These are phyloP conservation scores for Phrynocephalus versicolor DNA, from an alignment of 2,113 vertebrate genomes.

Conservation along the genomic window DNA sequence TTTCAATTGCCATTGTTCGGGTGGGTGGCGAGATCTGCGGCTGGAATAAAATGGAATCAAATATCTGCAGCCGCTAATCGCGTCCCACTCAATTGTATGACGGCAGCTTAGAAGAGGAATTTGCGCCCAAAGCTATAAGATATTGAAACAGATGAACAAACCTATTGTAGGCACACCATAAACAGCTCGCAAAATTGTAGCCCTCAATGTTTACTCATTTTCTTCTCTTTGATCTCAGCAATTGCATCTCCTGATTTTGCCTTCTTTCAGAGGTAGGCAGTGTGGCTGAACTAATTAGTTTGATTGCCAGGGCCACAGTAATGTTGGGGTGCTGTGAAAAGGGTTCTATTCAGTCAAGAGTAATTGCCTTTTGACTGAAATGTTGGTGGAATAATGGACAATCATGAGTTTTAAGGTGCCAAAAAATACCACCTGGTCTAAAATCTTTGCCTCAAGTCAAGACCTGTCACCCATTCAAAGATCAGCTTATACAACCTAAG, in stretches of 20 bases:
- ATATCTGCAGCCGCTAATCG: constrained; percentile 40
- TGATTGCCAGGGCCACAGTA: background rate
- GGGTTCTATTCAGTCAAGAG: too few species aligned
- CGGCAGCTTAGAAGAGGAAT: constrained; percentile 7
- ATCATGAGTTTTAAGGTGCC: background rate
- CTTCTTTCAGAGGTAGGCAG: constrained; percentile 11
- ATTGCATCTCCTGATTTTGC: constrained; percentile 22
- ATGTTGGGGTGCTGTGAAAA: background rate
- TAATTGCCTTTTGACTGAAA: background rate
- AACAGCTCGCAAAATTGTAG: constrained; percentile 10
- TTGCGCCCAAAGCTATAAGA: constrained; percentile 4
- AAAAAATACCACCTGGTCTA: background rate
- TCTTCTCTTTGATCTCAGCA: background rate
- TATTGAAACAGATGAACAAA: constrained; percentile 3
- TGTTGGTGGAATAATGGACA: background rate
- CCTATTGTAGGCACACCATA: constrained; percentile 9
- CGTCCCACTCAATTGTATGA: constrained; percentile 3
- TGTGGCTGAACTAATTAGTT: background rate
- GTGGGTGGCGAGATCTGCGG: background rate
- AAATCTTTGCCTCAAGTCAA: background rate
- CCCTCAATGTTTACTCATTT: constrained; percentile 7
- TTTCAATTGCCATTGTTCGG: constrained; percentile 35
- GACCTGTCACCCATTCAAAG: background rate
- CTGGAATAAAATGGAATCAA: constrained; percentile 47
- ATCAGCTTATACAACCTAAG: background rate